Evolutionary conservation across 2,113 vertebrate genomes (phyloP).

Genomic region (Zosterops borbonicus): DNA sequence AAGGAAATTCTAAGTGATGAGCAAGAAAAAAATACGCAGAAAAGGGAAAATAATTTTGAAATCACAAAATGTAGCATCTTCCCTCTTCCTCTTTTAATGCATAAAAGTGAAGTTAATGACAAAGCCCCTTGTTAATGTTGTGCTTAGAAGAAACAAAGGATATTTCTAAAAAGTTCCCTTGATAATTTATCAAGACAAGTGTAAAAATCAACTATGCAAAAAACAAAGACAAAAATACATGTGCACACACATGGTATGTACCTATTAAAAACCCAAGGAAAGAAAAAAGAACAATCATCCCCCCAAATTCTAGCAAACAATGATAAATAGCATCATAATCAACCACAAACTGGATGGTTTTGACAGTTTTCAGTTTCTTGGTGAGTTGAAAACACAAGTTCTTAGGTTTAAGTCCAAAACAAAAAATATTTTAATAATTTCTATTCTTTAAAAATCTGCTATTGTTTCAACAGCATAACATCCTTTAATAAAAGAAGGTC

Average conservation of each 20-base stretch:
- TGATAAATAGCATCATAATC: neutral
- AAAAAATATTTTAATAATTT: neutral
- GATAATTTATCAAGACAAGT: neutral
- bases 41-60: neutral
- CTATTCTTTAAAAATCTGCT: neutral
- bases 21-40: neutral
- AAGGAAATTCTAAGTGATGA: neutral
- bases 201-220: neutral
- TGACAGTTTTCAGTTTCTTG: neutral
- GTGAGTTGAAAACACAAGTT: neutral
- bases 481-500: neutral
- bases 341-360: neutral
- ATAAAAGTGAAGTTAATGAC: constrained; percentile 37
- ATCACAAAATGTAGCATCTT: neutral
- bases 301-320: neutral
- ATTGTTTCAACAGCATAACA: neutral
- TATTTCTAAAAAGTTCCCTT: neutral
- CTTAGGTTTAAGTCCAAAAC: neutral
- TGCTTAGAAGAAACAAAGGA: neutral
- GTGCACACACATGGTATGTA: neutral
- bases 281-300: fast-evolving
- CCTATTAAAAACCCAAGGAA: neutral
- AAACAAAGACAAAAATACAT: neutral
- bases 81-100: neutral
- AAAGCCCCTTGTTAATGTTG: neutral